Conservation (phyloP, 1,140 invertebrate species). For the Calephelis virginiensis region DNA sequence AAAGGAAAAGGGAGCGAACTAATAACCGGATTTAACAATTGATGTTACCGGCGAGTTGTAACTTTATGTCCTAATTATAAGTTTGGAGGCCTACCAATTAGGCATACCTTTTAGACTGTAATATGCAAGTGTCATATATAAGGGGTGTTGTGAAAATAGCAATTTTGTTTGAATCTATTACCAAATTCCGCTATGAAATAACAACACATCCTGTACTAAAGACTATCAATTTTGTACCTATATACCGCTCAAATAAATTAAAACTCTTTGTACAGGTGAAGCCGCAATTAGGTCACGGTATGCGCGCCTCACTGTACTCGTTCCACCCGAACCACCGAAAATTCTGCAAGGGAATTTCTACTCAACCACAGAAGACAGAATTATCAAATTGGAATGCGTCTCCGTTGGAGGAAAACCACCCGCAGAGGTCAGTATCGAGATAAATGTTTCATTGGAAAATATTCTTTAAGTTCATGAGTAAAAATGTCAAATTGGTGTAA, state of each 20-base stretch:
- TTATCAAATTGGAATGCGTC: constrained; percentile 93
- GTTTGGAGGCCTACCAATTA: no score
- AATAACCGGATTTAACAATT: no score
- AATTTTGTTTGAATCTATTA: neutral
- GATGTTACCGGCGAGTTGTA: no score
- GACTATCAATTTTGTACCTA: constrained; percentile 31
- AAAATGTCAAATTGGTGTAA: constrained; percentile 1
- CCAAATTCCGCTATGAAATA: constrained; percentile 17
- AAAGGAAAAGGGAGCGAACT: no score
- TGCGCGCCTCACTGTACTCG: constrained; percentile 90
- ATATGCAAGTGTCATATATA: no score
- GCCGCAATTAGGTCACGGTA: constrained; percentile 89
- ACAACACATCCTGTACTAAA: constrained; percentile 18
- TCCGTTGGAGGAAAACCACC: constrained; percentile 94
- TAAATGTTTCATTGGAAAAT: constrained; percentile 18
- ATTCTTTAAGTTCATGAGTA: neutral
- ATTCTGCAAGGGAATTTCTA: constrained; percentile 90
- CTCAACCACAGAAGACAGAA: constrained; percentile 91
- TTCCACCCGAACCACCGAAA: constrained; percentile 92
- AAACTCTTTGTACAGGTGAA: constrained; percentile 79
- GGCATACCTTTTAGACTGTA: no score
- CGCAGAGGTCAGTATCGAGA: constrained; percentile 85
- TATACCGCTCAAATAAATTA: constrained; percentile 46
- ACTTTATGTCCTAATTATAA: no score
- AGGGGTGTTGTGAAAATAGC: no score